Evolutionary conservation across 2,113 vertebrate species (phyloP).

Genomic region (Oxyruncus cristatus): DNA sequence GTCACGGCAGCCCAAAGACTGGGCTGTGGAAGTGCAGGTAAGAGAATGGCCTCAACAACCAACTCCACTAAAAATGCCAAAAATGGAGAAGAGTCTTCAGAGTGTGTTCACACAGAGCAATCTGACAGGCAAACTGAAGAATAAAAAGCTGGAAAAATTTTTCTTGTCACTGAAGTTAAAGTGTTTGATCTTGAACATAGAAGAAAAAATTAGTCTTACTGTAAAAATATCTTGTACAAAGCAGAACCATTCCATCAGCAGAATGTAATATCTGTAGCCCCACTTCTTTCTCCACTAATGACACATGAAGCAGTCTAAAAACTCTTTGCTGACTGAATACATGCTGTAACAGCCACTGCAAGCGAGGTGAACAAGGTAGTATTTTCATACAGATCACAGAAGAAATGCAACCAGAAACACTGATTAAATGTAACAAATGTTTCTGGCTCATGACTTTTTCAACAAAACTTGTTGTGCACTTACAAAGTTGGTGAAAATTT

Average conservation of each 20-base stretch:
- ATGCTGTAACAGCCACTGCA: neutral
- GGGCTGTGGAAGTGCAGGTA: neutral
- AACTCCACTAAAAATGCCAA: neutral
- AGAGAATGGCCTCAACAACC: neutral
- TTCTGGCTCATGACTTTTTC: neutral
- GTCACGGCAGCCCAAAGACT: neutral
- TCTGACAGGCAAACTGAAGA: neutral
- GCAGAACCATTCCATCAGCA: neutral
- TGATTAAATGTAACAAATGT: neutral
- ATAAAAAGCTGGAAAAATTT: neutral
- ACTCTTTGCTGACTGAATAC: neutral
- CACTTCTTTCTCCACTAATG: neutral
- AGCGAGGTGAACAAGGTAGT: neutral
- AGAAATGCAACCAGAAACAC: neutral
- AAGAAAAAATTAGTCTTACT: neutral
- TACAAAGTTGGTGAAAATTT: neutral
- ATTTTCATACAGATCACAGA: neutral
- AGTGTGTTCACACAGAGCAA: neutral
- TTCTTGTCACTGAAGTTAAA: neutral
- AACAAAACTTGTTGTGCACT: neutral
- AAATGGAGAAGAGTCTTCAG: neutral
- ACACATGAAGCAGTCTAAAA: neutral
- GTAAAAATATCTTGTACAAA: neutral
- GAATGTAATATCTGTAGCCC: neutral
- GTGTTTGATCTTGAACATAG: neutral